Evolutionary conservation across 2,797 vertebrate species (phyloP).

Genomic region (Microctenopoma stevenorrisi): DNA sequence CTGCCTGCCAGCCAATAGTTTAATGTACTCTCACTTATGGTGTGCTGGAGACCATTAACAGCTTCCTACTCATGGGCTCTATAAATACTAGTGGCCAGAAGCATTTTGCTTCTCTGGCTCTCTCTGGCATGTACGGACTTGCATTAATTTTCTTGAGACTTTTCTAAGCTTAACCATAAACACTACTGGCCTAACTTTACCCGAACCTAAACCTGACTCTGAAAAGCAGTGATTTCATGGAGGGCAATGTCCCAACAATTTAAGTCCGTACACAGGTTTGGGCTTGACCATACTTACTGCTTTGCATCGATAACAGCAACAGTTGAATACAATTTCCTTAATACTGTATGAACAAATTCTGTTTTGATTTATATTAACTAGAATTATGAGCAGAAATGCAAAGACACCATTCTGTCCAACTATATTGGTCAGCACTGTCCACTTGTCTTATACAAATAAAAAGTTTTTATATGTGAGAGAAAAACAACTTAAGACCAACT

Average conservation of each 20-base stretch:
- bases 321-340: conserved; percentile 44
- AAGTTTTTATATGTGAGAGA: too few relatives aligned
- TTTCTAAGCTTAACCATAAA: too few relatives aligned
- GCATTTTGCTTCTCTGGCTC: conserved; percentile 6
- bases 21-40: conserved; percentile 11
- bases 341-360: neutral
- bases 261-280: too few relatives aligned
- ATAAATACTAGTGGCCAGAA: conserved; percentile 39
- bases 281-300: neutral
- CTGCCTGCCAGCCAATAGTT: conserved; percentile 7
- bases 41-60: conserved; percentile 31
- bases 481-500: neutral
- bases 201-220: too few relatives aligned
- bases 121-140: neutral
- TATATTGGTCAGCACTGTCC: too few relatives aligned
- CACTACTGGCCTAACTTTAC: too few relatives aligned
- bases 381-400: neutral
- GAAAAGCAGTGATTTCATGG: too few relatives aligned
- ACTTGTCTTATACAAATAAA: too few relatives aligned
- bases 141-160: too few relatives aligned
- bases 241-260: neutral
- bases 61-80: conserved; percentile 44
- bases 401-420: too few relatives aligned
- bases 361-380: neutral
- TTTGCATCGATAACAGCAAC: neutral